phyloP scores from a whole-genome alignment of 35 echinoderm and acorn worm genomes.

The Apostichopus parvimensis region DNA sequence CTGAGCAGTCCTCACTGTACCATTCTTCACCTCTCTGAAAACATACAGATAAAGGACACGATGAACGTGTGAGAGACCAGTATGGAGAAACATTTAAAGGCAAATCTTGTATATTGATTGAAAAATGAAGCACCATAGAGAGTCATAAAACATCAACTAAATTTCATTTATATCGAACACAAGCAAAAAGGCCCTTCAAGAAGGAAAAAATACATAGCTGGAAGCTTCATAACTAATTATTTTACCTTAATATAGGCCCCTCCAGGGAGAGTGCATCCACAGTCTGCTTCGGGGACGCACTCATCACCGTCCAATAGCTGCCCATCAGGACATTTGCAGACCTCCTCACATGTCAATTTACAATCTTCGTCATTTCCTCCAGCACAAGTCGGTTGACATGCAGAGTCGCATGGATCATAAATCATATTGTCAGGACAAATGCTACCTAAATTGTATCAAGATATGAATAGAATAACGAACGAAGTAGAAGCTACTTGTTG shows the following conservation, averaged over 20 bases:
- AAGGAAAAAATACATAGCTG: no score
- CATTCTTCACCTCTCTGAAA: conserved; percentile 7
- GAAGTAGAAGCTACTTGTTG: no score
- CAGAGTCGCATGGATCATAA: conserved; percentile 67
- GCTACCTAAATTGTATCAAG: conserved; percentile 31
- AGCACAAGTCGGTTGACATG: conserved; percentile 66
- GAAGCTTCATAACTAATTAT: background rate
- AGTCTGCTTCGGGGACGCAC: conserved; percentile 66
- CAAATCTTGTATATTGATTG: no score
- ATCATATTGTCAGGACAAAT: conserved; percentile 61
- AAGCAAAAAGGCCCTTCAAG: no score
- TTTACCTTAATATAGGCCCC: conserved; percentile 63
- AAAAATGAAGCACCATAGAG: no score
- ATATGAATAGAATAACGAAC: no score
- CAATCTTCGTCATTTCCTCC: conserved; percentile 27
- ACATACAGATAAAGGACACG: background rate
- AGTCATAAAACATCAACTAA: no score
- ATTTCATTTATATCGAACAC: no score
- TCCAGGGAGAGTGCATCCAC: conserved; percentile 66
- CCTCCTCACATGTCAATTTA: conserved; percentile 62
- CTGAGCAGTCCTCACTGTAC: conserved; percentile 17
- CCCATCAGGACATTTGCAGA: conserved; percentile 74
- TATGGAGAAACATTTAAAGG: no score
- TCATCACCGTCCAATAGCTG: conserved; percentile 64
- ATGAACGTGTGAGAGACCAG: no score